Evolutionary conservation across 2,797 vertebrate genomes (phyloP).

Genomic region (Manis pentadactyla): DNA sequence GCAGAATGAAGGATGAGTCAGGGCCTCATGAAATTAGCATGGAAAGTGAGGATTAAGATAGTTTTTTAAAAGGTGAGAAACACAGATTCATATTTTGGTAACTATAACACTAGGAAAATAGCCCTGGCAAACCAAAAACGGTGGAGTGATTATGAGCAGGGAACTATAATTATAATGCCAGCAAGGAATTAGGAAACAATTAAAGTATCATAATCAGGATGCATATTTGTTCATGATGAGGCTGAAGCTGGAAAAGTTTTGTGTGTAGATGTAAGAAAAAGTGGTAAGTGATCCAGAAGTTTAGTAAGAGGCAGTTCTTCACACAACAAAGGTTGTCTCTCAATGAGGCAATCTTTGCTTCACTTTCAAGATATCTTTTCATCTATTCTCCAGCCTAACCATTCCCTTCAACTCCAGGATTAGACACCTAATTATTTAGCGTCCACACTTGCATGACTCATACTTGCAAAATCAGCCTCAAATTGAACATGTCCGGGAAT

Average conservation of each 20-base stretch:
- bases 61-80: not conserved
- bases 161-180: not conserved
- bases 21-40: not conserved
- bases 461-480: not conserved
- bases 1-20: not conserved
- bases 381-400: not conserved
- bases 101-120: not conserved
- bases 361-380: not conserved
- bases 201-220: not conserved
- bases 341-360: not conserved
- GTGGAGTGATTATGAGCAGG: not conserved
- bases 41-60: not conserved
- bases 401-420: not conserved
- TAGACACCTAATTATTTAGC: not conserved
- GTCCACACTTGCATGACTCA: not conserved
- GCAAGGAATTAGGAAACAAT: not conserved
- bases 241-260: not conserved
- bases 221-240: not conserved
- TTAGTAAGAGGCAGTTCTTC: not conserved
- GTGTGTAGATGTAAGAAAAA: not conserved
- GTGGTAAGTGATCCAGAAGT: not conserved
- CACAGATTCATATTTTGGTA: not conserved
- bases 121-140: not conserved
- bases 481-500: not conserved
- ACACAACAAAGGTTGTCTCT: not conserved